Evolutionary conservation across 2,888 invertebrate species (phyloP), one percentile per base, ranked within the genome.

Genomic region (Cetonia aurata): DNA sequence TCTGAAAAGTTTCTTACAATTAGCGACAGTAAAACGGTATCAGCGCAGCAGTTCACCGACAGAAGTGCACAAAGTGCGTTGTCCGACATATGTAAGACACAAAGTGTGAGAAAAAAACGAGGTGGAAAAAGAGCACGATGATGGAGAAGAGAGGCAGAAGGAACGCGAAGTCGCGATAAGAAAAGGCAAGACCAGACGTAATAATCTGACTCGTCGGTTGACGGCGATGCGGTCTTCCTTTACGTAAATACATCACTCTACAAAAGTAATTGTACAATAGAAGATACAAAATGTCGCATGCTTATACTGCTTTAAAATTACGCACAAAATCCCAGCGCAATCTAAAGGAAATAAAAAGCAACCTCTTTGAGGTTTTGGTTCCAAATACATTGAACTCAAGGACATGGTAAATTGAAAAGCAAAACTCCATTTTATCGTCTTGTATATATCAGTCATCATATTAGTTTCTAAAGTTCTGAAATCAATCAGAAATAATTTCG

Each of bases 121-220:
- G 12, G 52, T 65, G 17, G 62, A 50, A 52, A 48, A 65, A 50
- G 50, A 60, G 17, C 48, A 37, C 48, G 50, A 65, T 50, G 48
- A 52, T 33, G 37, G 50, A 50, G 48, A 37, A 52, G 50, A 37
- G 62, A 50, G 37, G 15, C 50, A 65, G 62, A 65, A 65, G 13
- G 62, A 65, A 65, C 62, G 62, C 50, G 50, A 65, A 65, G 62
- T 65, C n/a, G 62, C 50, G 62, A 65, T 65, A 65, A 65, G 62
- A 65, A 65, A 65, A 65, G 62, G 62, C 62, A 65, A 65, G 62
- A 65, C 62, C 62, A 65, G 62, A 65, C 62, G 62, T 65, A 65
- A 65, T 65, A 65, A 65, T 65, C 62, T 65, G 50, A 65, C 62
- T 50, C 33, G 62, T 33, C 62, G 33, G 62, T 37, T 25, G 52